Evolutionary conservation across 2,888 invertebrate genomes (phyloP).

Genomic region (Drosophila affinis): DNA sequence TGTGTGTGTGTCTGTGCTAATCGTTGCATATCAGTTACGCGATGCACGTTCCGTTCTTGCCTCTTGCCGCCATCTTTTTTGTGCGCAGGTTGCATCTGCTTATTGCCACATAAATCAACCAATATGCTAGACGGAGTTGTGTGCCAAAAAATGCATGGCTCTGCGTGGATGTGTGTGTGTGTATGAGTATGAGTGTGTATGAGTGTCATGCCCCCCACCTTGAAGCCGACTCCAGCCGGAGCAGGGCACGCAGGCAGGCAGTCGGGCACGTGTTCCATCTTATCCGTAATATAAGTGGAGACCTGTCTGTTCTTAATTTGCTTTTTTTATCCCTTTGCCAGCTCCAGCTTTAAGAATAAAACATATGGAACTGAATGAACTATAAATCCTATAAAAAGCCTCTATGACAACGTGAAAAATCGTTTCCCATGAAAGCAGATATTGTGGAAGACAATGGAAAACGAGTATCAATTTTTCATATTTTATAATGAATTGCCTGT

Average conservation of each 20-base stretch:
- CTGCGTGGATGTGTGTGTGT: constrained; percentile 12
- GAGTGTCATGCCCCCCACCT: constrained; percentile 28
- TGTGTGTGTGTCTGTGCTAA: constrained; percentile 51
- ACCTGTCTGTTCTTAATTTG: constrained; percentile 37
- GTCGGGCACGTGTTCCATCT: constrained; percentile 72
- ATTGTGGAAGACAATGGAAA: constrained; percentile 4
- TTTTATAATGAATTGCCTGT: neutral
- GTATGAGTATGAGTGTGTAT: constrained; percentile 4
- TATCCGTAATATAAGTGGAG: constrained; percentile 61
- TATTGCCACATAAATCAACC: constrained; percentile 76
- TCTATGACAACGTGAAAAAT: constrained; percentile 44
- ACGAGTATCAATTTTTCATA: constrained; percentile 7
- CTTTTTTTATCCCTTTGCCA: neutral
- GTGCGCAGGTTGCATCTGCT: constrained; percentile 70
- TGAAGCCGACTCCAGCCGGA: neutral
- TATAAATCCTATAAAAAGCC: constrained; percentile 17
- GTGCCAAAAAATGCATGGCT: constrained; percentile 34
- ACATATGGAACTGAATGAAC: constrained; percentile 29
- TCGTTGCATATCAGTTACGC: constrained; percentile 76
- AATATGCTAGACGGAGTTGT: constrained; percentile 62
- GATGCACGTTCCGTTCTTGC: constrained; percentile 60
- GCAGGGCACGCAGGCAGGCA: constrained; percentile 30
- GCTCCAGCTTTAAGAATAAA: neutral
- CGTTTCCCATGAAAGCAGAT: constrained; percentile 51
- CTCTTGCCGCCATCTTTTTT: constrained; percentile 51